Evolutionary conservation across 2,888 invertebrate genomes (phyloP), one percentile per base, ranked within the genome.

Genomic region (Myopa testacea): DNA sequence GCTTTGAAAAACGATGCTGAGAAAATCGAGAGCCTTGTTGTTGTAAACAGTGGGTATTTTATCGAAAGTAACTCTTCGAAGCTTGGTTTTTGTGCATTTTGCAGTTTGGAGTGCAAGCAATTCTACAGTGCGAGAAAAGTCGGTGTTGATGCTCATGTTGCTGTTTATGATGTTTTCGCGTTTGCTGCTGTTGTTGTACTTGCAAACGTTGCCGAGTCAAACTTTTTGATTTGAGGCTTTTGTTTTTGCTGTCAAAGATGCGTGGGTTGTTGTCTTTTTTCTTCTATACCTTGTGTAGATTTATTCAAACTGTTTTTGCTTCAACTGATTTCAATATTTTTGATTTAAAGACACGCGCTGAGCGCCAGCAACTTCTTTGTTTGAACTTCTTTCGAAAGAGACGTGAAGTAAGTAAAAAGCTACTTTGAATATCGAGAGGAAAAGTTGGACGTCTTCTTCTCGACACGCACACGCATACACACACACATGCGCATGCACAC

Each of bases 1-100:
- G 58, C 37, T 62, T 72, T 72, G 72, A 72, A 72, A 72, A 72
- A 72, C 58, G 71, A 71, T 60, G 72, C 72, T 40, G 26, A 2
- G 38, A 60, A 62, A 38, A 60, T n/a, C n/a, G 72, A 72, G 10
- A 55, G 4, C 14, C 4, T 55, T 55, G 10, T 55, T 55, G 55
- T 6, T 14, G 55, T n/a, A 55, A 55, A 55, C 2, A 55, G 14
- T 5, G 55, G 16, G 1, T 55, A 16, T 5, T 55, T 55, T 55
- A 12, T 55, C 5, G 55, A 55, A 55, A 16, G 10, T n/a, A 55
- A n/a, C 1, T n/a, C 40, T 55, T 55, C 10, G n/a, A 55, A 16
- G 16, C 6, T 40, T 6, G 16, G 16, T 55, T 55, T 26, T 52
- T 74, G 67, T 52, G 65, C n/a, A n/a, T n/a, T n/a, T n/a, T 74